A percentile compares a stretch with the other conserved stretches of the same genome.
phyloP scores from a whole-genome alignment of 1,140 invertebrate species.

The Ladona fulva region DNA sequence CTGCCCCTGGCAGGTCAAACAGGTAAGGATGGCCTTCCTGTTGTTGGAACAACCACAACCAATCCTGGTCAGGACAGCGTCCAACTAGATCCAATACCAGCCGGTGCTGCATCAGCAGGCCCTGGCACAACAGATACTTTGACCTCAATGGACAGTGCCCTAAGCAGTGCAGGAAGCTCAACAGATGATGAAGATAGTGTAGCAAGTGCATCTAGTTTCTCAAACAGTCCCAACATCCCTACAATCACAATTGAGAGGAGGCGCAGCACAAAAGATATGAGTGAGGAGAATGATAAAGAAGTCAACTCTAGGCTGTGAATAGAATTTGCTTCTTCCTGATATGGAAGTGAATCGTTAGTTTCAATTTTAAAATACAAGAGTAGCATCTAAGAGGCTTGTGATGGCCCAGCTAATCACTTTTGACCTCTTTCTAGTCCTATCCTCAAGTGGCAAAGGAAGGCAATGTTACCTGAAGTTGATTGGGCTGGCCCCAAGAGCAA shows the following conservation, averaged over 20 bases:
- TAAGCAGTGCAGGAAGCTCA: constrained; percentile 7
- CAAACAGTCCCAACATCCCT: background rate
- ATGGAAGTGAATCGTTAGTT: too few relatives aligned
- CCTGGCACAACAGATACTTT: background rate
- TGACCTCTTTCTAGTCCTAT: background rate
- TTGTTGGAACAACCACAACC: background rate
- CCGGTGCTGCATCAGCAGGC: background rate
- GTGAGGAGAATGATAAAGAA: background rate
- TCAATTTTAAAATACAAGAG: too few relatives aligned
- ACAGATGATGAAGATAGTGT: background rate
- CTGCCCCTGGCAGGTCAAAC: constrained; percentile 4
- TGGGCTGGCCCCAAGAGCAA: background rate
- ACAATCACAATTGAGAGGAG: background rate
- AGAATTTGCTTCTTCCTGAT: background rate
- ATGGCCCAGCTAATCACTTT: background rate
- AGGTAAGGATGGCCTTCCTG: background rate
- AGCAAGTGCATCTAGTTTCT: background rate
- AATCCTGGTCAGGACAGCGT: background rate
- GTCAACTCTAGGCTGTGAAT: background rate
- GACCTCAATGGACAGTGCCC: constrained; percentile 13
- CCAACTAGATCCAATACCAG: background rate
- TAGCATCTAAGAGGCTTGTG: too few relatives aligned
- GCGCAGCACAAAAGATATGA: background rate
- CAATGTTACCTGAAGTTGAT: background rate
- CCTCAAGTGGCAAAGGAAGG: background rate